Evolutionary conservation across 2,888 invertebrate genomes (phyloP).

Genomic region (Drosophila colorata): DNA sequence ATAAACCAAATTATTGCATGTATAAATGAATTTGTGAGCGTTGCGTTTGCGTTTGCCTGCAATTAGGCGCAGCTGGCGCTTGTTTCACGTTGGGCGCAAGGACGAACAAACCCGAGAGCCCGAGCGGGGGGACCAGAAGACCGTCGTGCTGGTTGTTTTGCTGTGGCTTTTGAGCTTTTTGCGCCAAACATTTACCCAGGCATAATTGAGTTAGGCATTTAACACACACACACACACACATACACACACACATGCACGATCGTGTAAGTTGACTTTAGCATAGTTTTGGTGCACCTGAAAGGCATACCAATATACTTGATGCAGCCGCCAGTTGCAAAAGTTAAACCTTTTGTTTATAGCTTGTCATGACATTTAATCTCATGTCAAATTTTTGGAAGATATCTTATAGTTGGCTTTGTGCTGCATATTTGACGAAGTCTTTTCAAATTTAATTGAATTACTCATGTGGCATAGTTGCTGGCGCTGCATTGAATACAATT

Average conservation of each 20-base stretch:
- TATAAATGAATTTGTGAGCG: slow-evolving; percentile 75
- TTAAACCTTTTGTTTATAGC: slow-evolving; percentile 49
- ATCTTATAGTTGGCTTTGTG: slow-evolving; percentile 58
- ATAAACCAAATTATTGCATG: slow-evolving; percentile 78
- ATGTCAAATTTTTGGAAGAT: slow-evolving; percentile 48
- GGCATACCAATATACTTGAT: slow-evolving; percentile 24
- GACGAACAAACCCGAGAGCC: background rate
- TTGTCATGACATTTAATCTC: slow-evolving; percentile 49
- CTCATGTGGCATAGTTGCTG: slow-evolving; percentile 28
- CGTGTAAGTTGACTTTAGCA: slow-evolving; percentile 52
- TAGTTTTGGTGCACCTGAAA: slow-evolving; percentile 41
- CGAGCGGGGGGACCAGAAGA: slow-evolving; percentile 6
- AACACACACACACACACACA: slow-evolving; percentile 20
- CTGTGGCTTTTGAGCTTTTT: slow-evolving; percentile 78
- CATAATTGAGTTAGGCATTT: slow-evolving; percentile 78
- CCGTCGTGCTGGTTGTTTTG: slow-evolving; percentile 57
- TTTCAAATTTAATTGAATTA: slow-evolving; percentile 54
- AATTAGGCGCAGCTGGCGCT: slow-evolving; percentile 76
- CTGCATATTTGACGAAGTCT: slow-evolving; percentile 38
- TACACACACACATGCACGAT: background rate
- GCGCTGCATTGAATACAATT: background rate
- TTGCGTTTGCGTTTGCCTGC: slow-evolving; percentile 66
- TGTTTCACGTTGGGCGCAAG: slow-evolving; percentile 18
- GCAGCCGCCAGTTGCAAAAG: slow-evolving; percentile 28
- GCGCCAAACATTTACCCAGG: slow-evolving; percentile 66